Evolutionary conservation across 2,797 vertebrate species (phyloP).

Genomic region (Coracias cyanogaster): DNA sequence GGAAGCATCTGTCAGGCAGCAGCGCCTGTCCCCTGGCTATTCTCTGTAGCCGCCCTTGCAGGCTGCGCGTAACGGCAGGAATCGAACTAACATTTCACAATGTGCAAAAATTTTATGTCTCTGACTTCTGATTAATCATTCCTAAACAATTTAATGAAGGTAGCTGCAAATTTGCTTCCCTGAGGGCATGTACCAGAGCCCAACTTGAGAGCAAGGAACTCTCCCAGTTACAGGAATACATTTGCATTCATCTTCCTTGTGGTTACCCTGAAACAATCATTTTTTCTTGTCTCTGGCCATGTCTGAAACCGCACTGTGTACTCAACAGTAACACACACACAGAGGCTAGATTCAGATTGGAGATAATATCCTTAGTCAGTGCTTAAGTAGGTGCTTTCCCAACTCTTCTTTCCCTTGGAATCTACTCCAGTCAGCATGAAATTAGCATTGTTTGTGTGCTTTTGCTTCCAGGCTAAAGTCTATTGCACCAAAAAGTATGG

Average conservation of each 20-base stretch:
- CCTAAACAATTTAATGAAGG: slow-evolving; percentile 48
- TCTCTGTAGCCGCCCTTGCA: not conserved
- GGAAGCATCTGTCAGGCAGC: not conserved
- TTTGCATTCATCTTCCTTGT: slow-evolving; percentile 74
- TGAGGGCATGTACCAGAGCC: slow-evolving; percentile 25
- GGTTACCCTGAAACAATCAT: slow-evolving; percentile 69
- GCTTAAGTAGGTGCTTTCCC: slow-evolving; percentile 70
- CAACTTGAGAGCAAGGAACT: slow-evolving; percentile 13
- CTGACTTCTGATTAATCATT: slow-evolving; percentile 55
- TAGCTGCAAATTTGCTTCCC: slow-evolving; percentile 65
- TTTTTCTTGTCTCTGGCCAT: slow-evolving; percentile 65
- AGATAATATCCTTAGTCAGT: slow-evolving; percentile 60
- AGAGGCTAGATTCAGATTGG: slow-evolving; percentile 25
- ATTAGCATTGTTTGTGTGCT: slow-evolving; percentile 35
- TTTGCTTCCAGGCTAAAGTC: slow-evolving; percentile 27
- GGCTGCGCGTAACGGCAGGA: not conserved
- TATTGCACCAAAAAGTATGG: slow-evolving; percentile 12
- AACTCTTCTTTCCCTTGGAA: slow-evolving; percentile 69
- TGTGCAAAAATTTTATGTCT: not conserved
- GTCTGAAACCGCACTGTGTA: slow-evolving; percentile 66
- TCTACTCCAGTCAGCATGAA: slow-evolving; percentile 52
- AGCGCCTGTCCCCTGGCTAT: not conserved
- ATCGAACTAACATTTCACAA: not conserved
- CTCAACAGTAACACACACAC: slow-evolving; percentile 54
- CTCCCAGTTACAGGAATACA: slow-evolving; percentile 68